These are phyloP conservation scores for Tauraco erythrolophus DNA, from an alignment of 2,113 vertebrate species.

Conservation along the genomic window DNA sequence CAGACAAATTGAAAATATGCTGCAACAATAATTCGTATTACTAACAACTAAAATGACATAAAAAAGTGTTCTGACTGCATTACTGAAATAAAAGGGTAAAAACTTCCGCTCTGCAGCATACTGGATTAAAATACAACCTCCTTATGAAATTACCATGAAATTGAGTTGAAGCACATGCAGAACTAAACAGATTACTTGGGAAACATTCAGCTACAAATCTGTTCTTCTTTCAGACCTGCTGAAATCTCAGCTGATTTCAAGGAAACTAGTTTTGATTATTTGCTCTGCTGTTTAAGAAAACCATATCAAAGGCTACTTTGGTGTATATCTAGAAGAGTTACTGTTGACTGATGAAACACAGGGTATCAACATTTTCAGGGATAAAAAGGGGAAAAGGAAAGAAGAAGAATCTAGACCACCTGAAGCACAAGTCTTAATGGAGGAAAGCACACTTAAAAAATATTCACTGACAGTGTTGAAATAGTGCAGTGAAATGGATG, in stretches of 20 bases:
- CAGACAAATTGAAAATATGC: neutral
- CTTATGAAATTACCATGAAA: conserved; percentile 74
- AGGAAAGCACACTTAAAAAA: neutral
- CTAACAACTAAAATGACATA: neutral
- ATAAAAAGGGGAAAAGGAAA: neutral
- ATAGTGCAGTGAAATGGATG: neutral
- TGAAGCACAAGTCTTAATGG: neutral
- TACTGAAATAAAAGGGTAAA: conserved; percentile 47
- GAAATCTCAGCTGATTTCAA: conserved; percentile 68
- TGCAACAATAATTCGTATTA: conserved; percentile 44
- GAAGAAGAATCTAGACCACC: neutral
- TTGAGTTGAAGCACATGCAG: conserved; percentile 63
- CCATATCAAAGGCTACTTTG: neutral
- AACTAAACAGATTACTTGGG: conserved; percentile 73
- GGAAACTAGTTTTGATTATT: conserved; percentile 61
- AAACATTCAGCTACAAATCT: conserved; percentile 63
- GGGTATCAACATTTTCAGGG: neutral
- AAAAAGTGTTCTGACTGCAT: neutral
- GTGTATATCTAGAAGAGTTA: neutral
- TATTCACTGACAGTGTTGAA: neutral
- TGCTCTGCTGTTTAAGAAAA: conserved; percentile 40
- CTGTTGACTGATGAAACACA: neutral
- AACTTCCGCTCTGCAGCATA: conserved; percentile 1
- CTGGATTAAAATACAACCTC: conserved; percentile 69
- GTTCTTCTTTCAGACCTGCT: conserved; percentile 32